Evolutionary conservation across 92 coral and sea anemone genomes (phyloP).

Genomic region (Muricea muricata): DNA sequence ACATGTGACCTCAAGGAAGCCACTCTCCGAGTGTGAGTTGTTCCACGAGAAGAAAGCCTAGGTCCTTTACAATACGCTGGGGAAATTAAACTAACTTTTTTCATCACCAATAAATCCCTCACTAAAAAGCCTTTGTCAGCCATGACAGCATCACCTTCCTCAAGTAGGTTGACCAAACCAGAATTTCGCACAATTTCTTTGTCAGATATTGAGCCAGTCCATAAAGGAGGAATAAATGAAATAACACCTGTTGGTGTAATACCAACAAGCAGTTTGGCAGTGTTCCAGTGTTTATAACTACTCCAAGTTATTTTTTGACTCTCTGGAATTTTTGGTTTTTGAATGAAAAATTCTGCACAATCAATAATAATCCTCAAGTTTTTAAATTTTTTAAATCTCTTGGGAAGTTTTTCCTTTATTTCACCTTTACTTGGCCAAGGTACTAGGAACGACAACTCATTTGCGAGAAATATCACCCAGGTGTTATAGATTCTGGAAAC

Average conservation of each 20-base stretch:
- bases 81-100: conserved; percentile 64
- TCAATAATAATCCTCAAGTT: conserved; percentile 35
- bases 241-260: conserved; percentile 39
- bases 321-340: no score
- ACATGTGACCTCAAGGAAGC: no score
- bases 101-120: no score
- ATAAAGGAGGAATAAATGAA: conserved; percentile 38
- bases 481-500: conserved; percentile 38
- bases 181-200: conserved; percentile 42
- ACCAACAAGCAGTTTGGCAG: conserved; percentile 27
- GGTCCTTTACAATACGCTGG: conserved; percentile 71
- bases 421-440: conserved; percentile 30
- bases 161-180: conserved; percentile 19
- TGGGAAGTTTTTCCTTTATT: conserved; percentile 12
- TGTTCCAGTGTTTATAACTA: conserved; percentile 27
- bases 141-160: conserved; percentile 37
- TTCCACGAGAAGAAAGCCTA: conserved; percentile 64
- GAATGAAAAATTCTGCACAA: conserved; percentile 25
- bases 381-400: conserved; percentile 30
- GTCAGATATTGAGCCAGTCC: conserved; percentile 39
- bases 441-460: conserved; percentile 31
- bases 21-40: no score
- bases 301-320: no score
- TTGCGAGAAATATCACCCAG: conserved; percentile 27
- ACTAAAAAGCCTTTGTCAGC: no score